Evolutionary conservation across 2,888 invertebrate species (phyloP), one percentile per base, ranked within the genome.

Genomic region (Lutraria lutraria): DNA sequence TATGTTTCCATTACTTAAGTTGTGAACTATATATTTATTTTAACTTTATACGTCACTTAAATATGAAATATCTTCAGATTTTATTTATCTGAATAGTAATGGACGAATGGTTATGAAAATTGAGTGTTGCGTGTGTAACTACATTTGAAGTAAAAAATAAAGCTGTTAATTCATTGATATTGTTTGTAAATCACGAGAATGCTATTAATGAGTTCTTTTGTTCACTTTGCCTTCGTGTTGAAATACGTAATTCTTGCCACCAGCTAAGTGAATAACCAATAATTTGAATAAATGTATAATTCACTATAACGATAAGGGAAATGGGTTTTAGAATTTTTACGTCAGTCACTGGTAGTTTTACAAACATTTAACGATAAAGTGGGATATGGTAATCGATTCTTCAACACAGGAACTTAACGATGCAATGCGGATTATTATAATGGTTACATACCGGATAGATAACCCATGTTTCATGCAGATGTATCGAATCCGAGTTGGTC

Each of bases 251-350:
- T 34, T n/a, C 21, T 63, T 82, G 54, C 63, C 60, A 60, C 63
- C 60, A 82, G 82, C 82, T 63, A 63, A 16, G 82, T 31, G 19
- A 34, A 54, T 52, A 34, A 60, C 60, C 63, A 82, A 82, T 63
- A 82, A 10, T 68, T 68, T 68, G 63, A 68, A 25, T 68, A 63
- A 82, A 82, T 82, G 82, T 63, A 60, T 63, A 63, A 82, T 63
- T 68, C 63, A 68, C 25, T 6, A 10, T 68, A 25, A 82, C 82
- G 63, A 34, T 63, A 83, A 31, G 72, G 43, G 52, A 72, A 68
- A 63, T 68, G 53, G 83, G 83, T 72, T 83, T 52, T 52, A 72
- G 83, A 83, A 83, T 83, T 25, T 19, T 83, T 68, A 83, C 83
- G 72, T 83, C 83, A 83, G 29, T 16, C 25, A 13, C 25, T 31